Evolutionary conservation across 2,113 vertebrate species (phyloP).

Genomic region (Phrynosoma blainvillii): DNA sequence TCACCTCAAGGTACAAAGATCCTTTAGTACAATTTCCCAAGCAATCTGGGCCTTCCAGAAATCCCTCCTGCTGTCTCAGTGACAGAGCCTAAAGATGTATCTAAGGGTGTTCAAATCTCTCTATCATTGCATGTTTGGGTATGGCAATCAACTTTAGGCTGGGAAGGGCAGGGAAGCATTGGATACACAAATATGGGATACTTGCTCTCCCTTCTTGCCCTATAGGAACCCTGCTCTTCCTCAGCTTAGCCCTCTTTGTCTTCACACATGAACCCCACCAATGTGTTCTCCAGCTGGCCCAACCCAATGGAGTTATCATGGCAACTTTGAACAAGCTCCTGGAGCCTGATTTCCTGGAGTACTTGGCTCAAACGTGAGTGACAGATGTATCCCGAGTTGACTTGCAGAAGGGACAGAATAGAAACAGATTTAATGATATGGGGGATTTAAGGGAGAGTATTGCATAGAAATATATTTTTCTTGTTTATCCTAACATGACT

Average conservation of each 20-base stretch:
- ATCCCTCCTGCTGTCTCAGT: neutral
- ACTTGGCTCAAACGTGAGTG: slow-evolving; percentile 77
- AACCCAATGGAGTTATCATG: slow-evolving; percentile 64
- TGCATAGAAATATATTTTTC: neutral
- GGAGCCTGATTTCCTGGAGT: slow-evolving; percentile 69
- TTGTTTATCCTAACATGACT: neutral
- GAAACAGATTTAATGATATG: neutral
- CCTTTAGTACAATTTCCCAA: no score
- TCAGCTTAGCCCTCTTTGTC: slow-evolving; percentile 69
- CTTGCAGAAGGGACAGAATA: neutral
- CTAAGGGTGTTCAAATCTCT: neutral
- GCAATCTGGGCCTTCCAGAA: neutral
- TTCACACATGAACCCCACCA: slow-evolving; percentile 71
- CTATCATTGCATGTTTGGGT: neutral
- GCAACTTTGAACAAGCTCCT: slow-evolving; percentile 73
- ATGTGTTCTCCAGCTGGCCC: slow-evolving; percentile 73
- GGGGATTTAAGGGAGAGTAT: neutral
- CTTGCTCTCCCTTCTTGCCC: neutral
- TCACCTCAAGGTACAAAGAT: slow-evolving; percentile 78
- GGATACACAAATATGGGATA: neutral
- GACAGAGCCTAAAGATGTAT: neutral
- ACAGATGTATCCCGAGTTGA: neutral
- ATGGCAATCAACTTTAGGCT: neutral
- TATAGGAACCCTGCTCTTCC: slow-evolving; percentile 73
- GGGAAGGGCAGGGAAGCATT: neutral